Evolutionary conservation across 2,888 invertebrate species (phyloP), one percentile per base, ranked within the genome.

Genomic region (Temnothorax rugatulus): DNA sequence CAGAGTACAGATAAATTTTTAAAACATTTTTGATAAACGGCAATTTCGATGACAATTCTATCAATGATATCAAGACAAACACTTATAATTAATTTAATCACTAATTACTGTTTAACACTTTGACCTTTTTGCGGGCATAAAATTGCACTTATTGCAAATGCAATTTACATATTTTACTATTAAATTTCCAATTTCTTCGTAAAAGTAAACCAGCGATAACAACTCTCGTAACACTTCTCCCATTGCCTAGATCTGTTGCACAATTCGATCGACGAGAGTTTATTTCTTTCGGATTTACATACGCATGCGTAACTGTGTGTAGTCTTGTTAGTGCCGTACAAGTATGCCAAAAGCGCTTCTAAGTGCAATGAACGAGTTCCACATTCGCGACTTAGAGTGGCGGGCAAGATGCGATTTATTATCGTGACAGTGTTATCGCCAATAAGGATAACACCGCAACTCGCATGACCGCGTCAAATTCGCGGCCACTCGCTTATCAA

Each of bases 401-500:
- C 15, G 7, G 44, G 18, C 25, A 44, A 52, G 25, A n/a, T 2
- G 8, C n/a, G 44, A 54, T 44, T 54, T 77, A 44, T 54, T 69
- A 34, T 29, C 69, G 69, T 29, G 29, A 13, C 25, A 21, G 7
- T 47, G 8, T 50, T 47, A 4, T 50, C n/a, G 44, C 9, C 21
- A 69, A 68, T 44, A 66, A 41, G 29, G 9, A 66, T 66, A 68
- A 77, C 15, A 38, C 7, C 18, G 9, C 44, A 66, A 25, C n/a
- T 68, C 57, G 41, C 57, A 15, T 69, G 54, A 57, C 44, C 34
- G 11, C 68, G 21, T 25, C 15, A 41, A 68, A 77, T 69, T 77
- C 8, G 69, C 69, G 44, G 21, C 11, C 44, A 57, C 9, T 69
- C 44, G 57, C 34, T 79, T 69, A 69, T 69, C 77, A 69, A 15